Base-by-base conservation (phyloP, 2,888 invertebrate genomes). In the Lamproptera curius region DNA sequence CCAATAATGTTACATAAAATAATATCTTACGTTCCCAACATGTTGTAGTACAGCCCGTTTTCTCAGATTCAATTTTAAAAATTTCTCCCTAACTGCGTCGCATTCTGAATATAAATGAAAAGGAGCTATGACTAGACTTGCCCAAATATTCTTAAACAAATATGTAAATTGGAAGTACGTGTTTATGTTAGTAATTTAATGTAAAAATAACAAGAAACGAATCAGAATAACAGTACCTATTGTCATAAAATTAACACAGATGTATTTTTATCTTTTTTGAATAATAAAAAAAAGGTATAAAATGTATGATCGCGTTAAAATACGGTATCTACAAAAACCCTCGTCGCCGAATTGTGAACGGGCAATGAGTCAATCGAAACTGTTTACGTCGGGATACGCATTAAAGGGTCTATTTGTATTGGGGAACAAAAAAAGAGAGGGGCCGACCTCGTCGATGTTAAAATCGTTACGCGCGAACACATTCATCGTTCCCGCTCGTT, bases 1-100 rank as follows among this genome's bases (percentile, higher is more conserved):
- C n/a, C n/a, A n/a, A n/a, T n/a, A n/a, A n/a, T n/a, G n/a, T n/a
- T n/a, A n/a, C n/a, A n/a, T n/a, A n/a, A n/a, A n/a, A n/a, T n/a
- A n/a, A n/a, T n/a, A n/a, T n/a, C n/a, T n/a, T n/a, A n/a, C n/a
- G n/a, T n/a, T n/a, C n/a, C n/a, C n/a, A n/a, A n/a, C n/a, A 71
- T 78, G 71, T 73, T 73, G 63, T 64, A 61, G 67, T 52, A 68
- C 58, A 67, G 63, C 63, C 71, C 67, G 70, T 74, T 71, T 62
- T 62, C 57, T 65, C 62, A 78, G 77, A 82, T 82, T 81, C 80
- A 83, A 83, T 83, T 83, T 81, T 80, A 76, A 81, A 79, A 81
- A 80, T 80, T 81, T 83, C 80, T 75, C 79, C 68, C 73, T 66
- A 62, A 61, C 63, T 55, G 62, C 61, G 54, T 69, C 71, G 75